phyloP scores from a whole-genome alignment of 2,797 vertebrate species.

The Notoglanidium macrostoma region DNA sequence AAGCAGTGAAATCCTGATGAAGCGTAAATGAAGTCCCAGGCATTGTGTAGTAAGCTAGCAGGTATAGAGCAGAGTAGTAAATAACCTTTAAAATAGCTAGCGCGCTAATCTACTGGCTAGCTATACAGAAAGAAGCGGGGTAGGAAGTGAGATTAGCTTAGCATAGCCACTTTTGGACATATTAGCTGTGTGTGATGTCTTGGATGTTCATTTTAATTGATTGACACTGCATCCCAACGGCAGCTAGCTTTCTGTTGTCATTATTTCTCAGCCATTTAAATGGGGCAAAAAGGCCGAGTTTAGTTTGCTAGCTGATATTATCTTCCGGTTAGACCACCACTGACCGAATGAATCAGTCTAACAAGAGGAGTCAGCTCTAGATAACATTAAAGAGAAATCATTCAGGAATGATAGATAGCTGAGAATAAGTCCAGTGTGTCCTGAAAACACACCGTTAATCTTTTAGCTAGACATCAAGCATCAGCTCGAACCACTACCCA shows the following conservation, averaged over 20 bases:
- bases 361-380: no score
- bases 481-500: not conserved
- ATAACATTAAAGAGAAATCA: not conserved
- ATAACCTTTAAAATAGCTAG: not conserved
- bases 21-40: not conserved
- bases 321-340: not conserved
- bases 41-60: not conserved
- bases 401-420: not conserved
- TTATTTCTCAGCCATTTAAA: not conserved
- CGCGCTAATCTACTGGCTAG: not conserved
- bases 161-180: not conserved
- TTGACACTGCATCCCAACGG: not conserved
- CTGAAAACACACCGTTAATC: not conserved
- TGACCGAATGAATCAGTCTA: not conserved
- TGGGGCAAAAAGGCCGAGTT: not conserved
- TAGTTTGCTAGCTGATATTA: not conserved
- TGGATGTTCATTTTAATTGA: not conserved
- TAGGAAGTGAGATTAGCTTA: slow-evolving; percentile 14
- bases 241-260: not conserved
- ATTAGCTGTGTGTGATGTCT: not conserved
- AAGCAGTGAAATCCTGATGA: not conserved
- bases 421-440: not conserved
- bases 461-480: not conserved
- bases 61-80: not conserved
- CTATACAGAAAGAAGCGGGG: not conserved